These are phyloP conservation scores for Synanthedon tipuliformis DNA, from an alignment of 2,888 invertebrate genomes.

Conservation along the genomic window DNA sequence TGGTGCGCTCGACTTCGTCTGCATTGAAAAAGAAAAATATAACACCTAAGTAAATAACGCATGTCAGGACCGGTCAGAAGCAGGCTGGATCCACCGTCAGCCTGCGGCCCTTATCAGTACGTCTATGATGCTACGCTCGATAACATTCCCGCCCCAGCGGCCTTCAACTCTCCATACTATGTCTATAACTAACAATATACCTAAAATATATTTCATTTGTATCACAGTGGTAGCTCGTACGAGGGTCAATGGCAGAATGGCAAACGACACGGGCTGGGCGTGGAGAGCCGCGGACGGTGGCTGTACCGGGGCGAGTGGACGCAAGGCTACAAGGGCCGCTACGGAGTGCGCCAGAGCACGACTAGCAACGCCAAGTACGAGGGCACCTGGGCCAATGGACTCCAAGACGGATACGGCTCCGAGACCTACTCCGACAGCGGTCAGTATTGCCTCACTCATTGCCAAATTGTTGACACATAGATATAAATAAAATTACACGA, in stretches of 20 bases:
- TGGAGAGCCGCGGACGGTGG: slow-evolving; percentile 97
- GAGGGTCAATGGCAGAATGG: slow-evolving; percentile 99
- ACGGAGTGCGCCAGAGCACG: slow-evolving; percentile 95
- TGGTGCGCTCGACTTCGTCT: too few relatives aligned
- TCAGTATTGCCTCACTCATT: slow-evolving; percentile 68
- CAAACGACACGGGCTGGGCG: slow-evolving; percentile 96
- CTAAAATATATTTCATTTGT: slow-evolving; percentile 3
- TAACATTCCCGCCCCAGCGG: too few relatives aligned
- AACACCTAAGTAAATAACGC: too few relatives aligned
- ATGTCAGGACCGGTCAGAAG: too few relatives aligned
- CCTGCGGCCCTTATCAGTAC: too few relatives aligned
- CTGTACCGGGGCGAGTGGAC: slow-evolving; percentile 99
- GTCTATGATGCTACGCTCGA: too few relatives aligned
- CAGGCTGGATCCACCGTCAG: too few relatives aligned
- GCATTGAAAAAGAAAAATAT: too few relatives aligned
- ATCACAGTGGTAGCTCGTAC: slow-evolving; percentile 90
- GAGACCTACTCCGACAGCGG: slow-evolving; percentile 99
- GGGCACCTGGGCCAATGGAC: slow-evolving; percentile 98
- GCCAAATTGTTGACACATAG: slow-evolving; percentile 43
- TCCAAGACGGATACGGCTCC: slow-evolving; percentile 99
- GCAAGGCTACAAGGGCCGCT: slow-evolving; percentile 97
- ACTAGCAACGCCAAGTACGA: slow-evolving; percentile 97
- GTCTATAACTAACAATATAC: too few relatives aligned
- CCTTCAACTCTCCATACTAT: too few relatives aligned
- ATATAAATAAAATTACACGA: slow-evolving; percentile 51